phyloP scores from a whole-genome alignment of 2,888 invertebrate species.

The Scrobipalpa costella region DNA sequence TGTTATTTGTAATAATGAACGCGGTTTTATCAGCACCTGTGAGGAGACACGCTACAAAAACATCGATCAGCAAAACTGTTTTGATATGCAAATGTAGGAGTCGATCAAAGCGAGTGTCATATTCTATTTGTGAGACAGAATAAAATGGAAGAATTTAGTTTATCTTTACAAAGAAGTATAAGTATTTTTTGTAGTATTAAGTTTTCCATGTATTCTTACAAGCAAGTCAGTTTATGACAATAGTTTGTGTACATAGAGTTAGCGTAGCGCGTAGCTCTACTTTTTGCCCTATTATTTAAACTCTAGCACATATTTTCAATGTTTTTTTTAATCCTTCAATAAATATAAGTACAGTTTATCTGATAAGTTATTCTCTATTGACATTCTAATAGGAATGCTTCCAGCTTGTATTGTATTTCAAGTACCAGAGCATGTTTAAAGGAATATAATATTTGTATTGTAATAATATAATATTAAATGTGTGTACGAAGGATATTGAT shows the following conservation, averaged over 20 bases:
- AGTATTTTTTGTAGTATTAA: not conserved
- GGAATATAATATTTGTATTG: conserved; percentile 30
- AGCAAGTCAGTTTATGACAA: not conserved
- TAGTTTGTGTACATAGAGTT: too few species aligned
- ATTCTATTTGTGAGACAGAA: conserved; percentile 11
- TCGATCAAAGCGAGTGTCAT: conserved; percentile 20
- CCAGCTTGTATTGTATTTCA: conserved; percentile 8
- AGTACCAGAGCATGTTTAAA: not conserved
- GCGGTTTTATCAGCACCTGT: conserved; percentile 29
- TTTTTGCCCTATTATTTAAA: too few species aligned
- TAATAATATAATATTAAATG: conserved; percentile 49
- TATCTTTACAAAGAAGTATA: too few species aligned
- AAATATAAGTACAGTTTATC: too few species aligned
- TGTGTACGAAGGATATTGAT: conserved; percentile 50
- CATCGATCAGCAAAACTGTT: conserved; percentile 29
- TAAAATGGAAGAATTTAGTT: not conserved
- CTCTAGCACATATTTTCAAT: too few species aligned
- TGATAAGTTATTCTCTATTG: too few species aligned
- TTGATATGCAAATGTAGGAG: conserved; percentile 35
- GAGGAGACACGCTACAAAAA: conserved; percentile 24
- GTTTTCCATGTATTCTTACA: not conserved
- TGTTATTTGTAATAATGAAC: conserved; percentile 34
- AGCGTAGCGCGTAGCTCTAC: too few species aligned
- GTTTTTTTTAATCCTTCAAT: too few species aligned
- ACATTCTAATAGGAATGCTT: not conserved